Percentiles rank a stretch among this genome's conserved stretches.
These are phyloP conservation scores for Catocala nupta DNA, from an alignment of 2,888 invertebrate species.

Conservation along the genomic window DNA sequence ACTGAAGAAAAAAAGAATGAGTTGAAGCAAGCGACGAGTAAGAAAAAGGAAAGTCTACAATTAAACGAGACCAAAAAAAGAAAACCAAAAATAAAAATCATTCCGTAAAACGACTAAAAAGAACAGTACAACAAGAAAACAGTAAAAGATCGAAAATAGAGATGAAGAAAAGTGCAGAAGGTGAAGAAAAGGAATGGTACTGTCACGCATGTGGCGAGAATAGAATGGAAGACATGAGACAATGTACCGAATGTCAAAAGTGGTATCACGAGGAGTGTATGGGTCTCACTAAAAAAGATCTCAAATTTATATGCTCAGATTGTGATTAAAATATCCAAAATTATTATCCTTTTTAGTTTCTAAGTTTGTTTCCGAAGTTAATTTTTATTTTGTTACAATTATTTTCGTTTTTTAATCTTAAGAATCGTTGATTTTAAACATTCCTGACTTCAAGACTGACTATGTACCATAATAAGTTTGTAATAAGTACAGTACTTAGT, in stretches of 20 bases:
- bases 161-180: constrained; percentile 30
- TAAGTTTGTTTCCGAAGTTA: constrained; percentile 33
- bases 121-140: constrained; percentile 1
- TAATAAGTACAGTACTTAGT: neutral
- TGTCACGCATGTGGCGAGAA: constrained; percentile 31
- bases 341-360: constrained; percentile 27
- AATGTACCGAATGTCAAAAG: constrained; percentile 39
- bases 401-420: no score
- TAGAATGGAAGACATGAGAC: constrained; percentile 40
- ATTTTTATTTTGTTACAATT: constrained; percentile 25
- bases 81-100: constrained; percentile 9
- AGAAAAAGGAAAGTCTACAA: constrained; percentile 32
- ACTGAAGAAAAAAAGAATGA: constrained; percentile 41
- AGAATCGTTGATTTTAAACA: constrained; percentile 18
- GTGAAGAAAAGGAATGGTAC: constrained; percentile 31
- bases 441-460: constrained; percentile 24
- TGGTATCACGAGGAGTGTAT: no score
- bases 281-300: constrained; percentile 32
- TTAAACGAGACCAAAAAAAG: constrained; percentile 15
- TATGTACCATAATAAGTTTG: no score
- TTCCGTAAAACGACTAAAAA: constrained; percentile 9
- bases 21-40: no score
- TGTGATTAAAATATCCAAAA: constrained; percentile 31
- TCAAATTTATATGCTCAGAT: constrained; percentile 40
- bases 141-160: constrained; percentile 16